phyloP scores from a whole-genome alignment of 1,140 invertebrate genomes.

The Drosophila orosa region DNA sequence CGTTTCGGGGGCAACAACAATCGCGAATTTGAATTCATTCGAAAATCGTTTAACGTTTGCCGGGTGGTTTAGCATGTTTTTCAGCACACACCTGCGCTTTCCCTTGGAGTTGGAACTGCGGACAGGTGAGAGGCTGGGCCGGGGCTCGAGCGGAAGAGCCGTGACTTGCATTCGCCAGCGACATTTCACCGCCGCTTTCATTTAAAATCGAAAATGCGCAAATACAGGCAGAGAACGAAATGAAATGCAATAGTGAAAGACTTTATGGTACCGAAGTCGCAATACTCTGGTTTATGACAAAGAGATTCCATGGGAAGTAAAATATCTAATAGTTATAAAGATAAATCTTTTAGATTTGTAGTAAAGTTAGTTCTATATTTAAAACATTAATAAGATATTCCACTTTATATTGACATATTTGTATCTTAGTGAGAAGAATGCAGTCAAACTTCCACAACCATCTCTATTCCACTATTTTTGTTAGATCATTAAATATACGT shows the following conservation, averaged over 20 bases:
- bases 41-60: constrained; percentile 76
- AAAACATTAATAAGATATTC: neutral
- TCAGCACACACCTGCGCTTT: constrained; percentile 70
- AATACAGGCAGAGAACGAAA: constrained; percentile 55
- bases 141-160: constrained; percentile 13
- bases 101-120: constrained; percentile 37
- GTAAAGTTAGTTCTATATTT: no score
- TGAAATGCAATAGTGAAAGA: constrained; percentile 44
- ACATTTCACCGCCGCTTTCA: constrained; percentile 47
- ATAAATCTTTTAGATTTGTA: no score
- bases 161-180: constrained; percentile 63
- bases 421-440: neutral
- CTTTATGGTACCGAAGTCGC: neutral
- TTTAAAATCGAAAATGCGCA: constrained; percentile 77
- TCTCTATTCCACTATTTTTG: neutral
- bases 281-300: neutral
- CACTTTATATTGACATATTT: neutral
- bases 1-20: constrained; percentile 52
- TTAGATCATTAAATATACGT: neutral
- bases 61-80: constrained; percentile 70
- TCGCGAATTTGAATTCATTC: constrained; percentile 79
- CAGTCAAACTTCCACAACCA: neutral
- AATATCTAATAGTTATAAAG: neutral
- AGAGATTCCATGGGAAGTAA: neutral
- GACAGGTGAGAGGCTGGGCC: neutral